Evolutionary conservation across 2,888 invertebrate species (phyloP).

Genomic region (Volucella inflata): DNA sequence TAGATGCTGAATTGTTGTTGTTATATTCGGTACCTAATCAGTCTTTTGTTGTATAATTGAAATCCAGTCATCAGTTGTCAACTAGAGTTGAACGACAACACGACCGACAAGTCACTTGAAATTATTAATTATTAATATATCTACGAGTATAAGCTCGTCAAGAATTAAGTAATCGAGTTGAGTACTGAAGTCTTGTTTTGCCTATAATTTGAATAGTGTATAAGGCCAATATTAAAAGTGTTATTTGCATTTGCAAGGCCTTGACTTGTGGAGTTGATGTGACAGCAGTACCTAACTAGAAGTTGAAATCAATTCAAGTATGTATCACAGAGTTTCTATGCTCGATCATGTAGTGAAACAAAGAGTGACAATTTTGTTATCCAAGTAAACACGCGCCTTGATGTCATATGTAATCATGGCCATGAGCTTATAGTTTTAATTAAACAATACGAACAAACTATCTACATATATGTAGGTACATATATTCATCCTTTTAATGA

Average conservation of each 20-base stretch:
- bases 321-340: background rate
- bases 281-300: background rate
- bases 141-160: background rate
- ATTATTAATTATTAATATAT: background rate
- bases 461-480: too few relatives aligned
- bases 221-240: background rate
- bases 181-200: constrained; percentile 2
- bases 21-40: constrained; percentile 23
- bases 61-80: constrained; percentile 25
- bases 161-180: constrained; percentile 7
- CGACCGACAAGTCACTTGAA: constrained; percentile 2
- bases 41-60: constrained; percentile 22
- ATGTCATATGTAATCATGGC: background rate
- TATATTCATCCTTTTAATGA: too few relatives aligned
- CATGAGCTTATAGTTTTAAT: constrained; percentile 3
- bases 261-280: too few relatives aligned
- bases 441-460: background rate
- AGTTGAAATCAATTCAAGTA: constrained; percentile 1
- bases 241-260: too few relatives aligned
- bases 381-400: constrained; percentile 11
- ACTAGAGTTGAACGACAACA: constrained; percentile 27
- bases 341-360: background rate
- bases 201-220: constrained; percentile 2
- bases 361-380: constrained; percentile 12
- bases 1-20: constrained; percentile 14